A percentile compares a stretch with the other conserved stretches of the same genome.
Evolutionary conservation across 1,140 invertebrate genomes (phyloP).

Genomic region (Bombus cullumanus): DNA sequence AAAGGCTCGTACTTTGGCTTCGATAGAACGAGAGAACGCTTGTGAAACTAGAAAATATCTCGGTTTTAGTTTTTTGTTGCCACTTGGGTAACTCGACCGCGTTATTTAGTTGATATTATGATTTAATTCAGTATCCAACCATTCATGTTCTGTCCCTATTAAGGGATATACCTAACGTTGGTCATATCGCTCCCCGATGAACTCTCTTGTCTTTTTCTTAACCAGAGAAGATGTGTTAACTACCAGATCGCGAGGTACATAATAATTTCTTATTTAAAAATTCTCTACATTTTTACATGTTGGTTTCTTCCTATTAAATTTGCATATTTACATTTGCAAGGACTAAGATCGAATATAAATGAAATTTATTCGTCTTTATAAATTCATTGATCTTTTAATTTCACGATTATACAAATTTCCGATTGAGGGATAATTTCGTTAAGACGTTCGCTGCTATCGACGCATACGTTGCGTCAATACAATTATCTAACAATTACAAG

Average conservation of each 20-base stretch:
- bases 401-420: neutral
- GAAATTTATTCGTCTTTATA: too few species aligned
- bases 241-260: neutral
- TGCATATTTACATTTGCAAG: too few species aligned
- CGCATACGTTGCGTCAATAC: neutral
- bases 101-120: too few species aligned
- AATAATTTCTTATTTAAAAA: neutral
- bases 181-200: neutral
- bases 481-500: neutral
- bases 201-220: neutral
- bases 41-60: constrained; percentile 61
- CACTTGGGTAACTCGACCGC: neutral
- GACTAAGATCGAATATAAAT: too few species aligned
- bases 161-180: neutral
- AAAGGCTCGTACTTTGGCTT: constrained; percentile 32
- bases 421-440: neutral
- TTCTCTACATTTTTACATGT: neutral
- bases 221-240: too few species aligned
- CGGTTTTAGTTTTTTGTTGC: constrained; percentile 19
- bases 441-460: neutral
- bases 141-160: neutral
- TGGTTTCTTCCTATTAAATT: too few species aligned
- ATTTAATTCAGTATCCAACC: neutral
- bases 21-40: constrained; percentile 54
- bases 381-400: neutral